phyloP scores from a whole-genome alignment of 2,113 vertebrate species.

The Electrona antarctica region DNA sequence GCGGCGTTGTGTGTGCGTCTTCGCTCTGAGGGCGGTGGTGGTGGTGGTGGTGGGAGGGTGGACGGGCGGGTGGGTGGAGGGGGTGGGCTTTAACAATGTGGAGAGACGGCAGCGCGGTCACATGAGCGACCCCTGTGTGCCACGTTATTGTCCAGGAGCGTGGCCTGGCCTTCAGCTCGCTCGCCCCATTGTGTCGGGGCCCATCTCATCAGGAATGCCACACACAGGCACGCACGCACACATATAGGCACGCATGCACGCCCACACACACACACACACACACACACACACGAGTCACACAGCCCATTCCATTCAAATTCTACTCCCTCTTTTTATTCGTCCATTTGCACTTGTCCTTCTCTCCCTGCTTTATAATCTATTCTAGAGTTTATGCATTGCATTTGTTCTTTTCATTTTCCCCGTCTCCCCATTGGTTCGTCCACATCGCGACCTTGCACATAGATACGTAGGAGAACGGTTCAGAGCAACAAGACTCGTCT shows the following conservation, averaged over 20 bases:
- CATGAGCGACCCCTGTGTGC: slow-evolving; percentile 20
- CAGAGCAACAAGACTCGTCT: slow-evolving; percentile 51
- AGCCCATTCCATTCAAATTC: slow-evolving; percentile 48
- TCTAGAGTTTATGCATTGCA: slow-evolving; percentile 39
- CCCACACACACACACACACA: not conserved
- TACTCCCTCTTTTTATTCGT: slow-evolving; percentile 22
- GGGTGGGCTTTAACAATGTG: slow-evolving; percentile 41
- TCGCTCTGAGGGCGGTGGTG: not conserved
- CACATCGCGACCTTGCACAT: slow-evolving; percentile 52
- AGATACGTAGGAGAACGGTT: slow-evolving; percentile 43
- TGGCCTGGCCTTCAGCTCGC: slow-evolving; percentile 65
- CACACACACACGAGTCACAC: not conserved
- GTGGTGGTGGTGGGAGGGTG: too few relatives aligned
- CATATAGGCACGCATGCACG: not conserved
- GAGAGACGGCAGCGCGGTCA: slow-evolving; percentile 14
- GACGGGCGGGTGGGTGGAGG: too few relatives aligned
- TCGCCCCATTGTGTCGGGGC: slow-evolving; percentile 39
- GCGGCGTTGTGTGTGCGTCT: slow-evolving; percentile 10
- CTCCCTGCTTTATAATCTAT: slow-evolving; percentile 13
- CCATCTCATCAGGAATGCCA: slow-evolving; percentile 58
- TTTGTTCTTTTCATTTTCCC: slow-evolving; percentile 15
- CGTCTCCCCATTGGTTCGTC: not conserved
- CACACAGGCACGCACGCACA: slow-evolving; percentile 6
- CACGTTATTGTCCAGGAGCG: slow-evolving; percentile 41
- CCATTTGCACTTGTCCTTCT: slow-evolving; percentile 61